These are phyloP conservation scores for Dendrophyllia cribrosa DNA, from an alignment of 64 coral and sea anemone species.

Conservation along the genomic window DNA sequence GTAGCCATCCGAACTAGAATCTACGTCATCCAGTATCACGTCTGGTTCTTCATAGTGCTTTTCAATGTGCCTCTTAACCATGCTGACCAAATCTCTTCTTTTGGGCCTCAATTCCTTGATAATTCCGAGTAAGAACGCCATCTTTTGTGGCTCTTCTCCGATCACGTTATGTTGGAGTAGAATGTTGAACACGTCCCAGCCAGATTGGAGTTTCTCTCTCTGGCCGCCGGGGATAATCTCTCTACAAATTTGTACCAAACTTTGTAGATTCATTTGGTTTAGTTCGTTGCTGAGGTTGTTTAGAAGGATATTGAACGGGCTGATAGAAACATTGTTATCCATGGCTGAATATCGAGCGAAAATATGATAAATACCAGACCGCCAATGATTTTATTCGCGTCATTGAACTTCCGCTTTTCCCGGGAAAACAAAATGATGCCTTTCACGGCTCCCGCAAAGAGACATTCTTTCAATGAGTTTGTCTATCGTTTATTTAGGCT, in stretches of 20 bases:
- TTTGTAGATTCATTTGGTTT: slow-evolving; percentile 40
- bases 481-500: neutral
- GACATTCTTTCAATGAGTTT: neutral
- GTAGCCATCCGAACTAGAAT: too few relatives aligned
- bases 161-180: slow-evolving; percentile 54
- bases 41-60: neutral
- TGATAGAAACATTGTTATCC: neutral
- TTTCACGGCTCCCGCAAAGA: neutral
- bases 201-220: slow-evolving; percentile 63
- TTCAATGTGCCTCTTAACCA: slow-evolving; percentile 31
- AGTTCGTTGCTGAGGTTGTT: slow-evolving; percentile 75
- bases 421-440: too few relatives aligned
- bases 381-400: too few relatives aligned
- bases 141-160: slow-evolving; percentile 56
- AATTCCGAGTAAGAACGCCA: slow-evolving; percentile 44
- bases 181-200: slow-evolving; percentile 61
- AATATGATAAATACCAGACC: too few relatives aligned
- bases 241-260: slow-evolving; percentile 49
- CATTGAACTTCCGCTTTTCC: too few relatives aligned
- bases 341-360: too few relatives aligned
- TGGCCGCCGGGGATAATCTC: slow-evolving; percentile 17
- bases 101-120: slow-evolving; percentile 45
- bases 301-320: slow-evolving; percentile 65
- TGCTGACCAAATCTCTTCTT: slow-evolving; percentile 64
- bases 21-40: neutral